Conservation (phyloP, 2,113 vertebrate genomes). For the Leucosticte australis region DNA sequence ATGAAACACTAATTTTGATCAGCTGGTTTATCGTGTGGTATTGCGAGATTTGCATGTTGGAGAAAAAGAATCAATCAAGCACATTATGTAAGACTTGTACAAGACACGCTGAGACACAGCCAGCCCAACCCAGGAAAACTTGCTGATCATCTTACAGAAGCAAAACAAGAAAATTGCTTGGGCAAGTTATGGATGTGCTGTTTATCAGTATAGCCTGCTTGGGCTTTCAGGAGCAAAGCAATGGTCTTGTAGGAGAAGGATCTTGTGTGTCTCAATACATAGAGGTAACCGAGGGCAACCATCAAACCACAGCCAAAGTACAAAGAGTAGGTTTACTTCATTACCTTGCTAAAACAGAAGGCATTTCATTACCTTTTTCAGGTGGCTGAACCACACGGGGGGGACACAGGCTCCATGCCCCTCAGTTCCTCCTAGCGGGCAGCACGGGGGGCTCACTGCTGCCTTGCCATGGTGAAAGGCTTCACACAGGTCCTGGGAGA, state of each 20-base stretch:
- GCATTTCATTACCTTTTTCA: neutral
- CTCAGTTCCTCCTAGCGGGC: rapidly evolving
- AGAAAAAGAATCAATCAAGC: neutral
- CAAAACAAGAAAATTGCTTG: conserved; percentile 25
- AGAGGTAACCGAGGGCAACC: neutral
- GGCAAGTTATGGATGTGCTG: neutral
- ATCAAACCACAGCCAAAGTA: neutral
- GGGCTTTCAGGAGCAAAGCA: neutral
- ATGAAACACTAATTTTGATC: neutral
- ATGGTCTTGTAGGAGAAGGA: neutral
- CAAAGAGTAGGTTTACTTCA: neutral
- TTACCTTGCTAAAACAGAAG: neutral
- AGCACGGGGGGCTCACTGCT: rapidly evolving
- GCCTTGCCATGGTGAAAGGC: rapidly evolving
- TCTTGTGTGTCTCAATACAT: neutral
- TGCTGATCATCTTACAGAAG: neutral
- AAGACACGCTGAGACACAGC: neutral
- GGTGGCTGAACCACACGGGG: rapidly evolving
- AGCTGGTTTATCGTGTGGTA: neutral
- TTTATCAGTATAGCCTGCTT: neutral
- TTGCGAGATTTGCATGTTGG: neutral
- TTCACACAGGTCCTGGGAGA: neutral
- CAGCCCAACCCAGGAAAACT: neutral
- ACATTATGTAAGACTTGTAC: neutral
- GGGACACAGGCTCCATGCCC: neutral